Conservation (phyloP, 2,113 vertebrate genomes). For the Osmerus mordax region DNA sequence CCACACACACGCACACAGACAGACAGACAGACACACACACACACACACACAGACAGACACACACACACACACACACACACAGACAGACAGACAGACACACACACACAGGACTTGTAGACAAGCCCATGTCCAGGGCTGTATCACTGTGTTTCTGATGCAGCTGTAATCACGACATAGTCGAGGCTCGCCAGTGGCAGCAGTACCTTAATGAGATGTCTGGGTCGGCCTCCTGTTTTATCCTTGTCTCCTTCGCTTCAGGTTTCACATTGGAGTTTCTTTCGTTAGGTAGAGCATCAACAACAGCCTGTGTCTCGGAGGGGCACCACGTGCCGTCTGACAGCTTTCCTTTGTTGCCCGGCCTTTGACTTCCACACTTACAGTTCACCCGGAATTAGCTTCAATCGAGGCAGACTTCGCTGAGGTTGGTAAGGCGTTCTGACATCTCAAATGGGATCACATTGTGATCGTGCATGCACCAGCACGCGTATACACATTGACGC, state of each 20-base stretch:
- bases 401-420: neutral
- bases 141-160: slow-evolving; percentile 18
- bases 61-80: neutral
- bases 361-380: slow-evolving; percentile 2
- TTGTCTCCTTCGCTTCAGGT: slow-evolving; percentile 36
- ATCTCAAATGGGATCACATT: neutral
- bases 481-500: neutral
- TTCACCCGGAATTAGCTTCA: slow-evolving; percentile 27
- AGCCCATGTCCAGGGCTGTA: neutral
- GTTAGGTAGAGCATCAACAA: slow-evolving; percentile 29
- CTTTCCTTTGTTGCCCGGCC: slow-evolving; percentile 10
- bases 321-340: slow-evolving; percentile 17
- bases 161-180: slow-evolving; percentile 33
- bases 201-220: slow-evolving; percentile 40
- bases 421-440: slow-evolving; percentile 5
- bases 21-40: neutral
- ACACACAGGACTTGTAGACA: no score
- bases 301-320: neutral
- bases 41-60: neutral
- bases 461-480: no score
- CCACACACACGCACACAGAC: neutral
- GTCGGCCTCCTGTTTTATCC: slow-evolving; percentile 22
- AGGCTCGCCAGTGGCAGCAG: slow-evolving; percentile 8
- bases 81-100: neutral
- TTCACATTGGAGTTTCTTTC: slow-evolving; percentile 31